Conservation (phyloP, 92 coral and sea anemone genomes). For the Muricea muricata region DNA sequence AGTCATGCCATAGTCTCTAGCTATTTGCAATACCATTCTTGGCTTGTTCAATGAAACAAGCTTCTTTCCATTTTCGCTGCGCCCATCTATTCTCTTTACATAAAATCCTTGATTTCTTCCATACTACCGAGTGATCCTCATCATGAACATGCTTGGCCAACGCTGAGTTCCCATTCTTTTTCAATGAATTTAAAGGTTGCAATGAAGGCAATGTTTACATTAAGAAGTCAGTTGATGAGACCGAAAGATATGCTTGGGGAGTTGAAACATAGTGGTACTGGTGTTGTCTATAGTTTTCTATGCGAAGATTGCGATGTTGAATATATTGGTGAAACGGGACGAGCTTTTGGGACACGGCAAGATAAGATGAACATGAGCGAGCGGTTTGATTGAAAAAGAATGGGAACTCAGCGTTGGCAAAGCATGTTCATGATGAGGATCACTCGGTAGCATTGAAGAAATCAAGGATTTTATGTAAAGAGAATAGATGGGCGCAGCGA, state of each 20-base stretch:
- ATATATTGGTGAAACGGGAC: constrained; percentile 6
- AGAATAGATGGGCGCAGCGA: constrained; percentile 14
- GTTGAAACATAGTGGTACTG: neutral
- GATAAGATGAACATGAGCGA: neutral
- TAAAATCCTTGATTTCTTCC: neutral
- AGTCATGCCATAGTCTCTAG: neutral
- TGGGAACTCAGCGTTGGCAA: constrained; percentile 8
- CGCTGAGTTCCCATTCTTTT: neutral
- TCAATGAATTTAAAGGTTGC: neutral
- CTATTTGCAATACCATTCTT: neutral
- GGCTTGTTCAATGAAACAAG: neutral
- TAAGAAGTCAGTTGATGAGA: neutral
- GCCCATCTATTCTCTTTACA: neutral
- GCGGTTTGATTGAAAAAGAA: neutral
- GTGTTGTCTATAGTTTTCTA: neutral
- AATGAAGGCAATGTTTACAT: neutral
- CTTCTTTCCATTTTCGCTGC: neutral
- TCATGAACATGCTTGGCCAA: neutral
- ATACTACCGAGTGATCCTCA: neutral
- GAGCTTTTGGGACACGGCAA: neutral
- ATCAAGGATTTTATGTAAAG: neutral
- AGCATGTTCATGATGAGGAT: neutral
- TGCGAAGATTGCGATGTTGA: neutral
- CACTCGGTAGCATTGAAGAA: constrained; percentile 9
- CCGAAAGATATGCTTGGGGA: neutral